phyloP scores from a whole-genome alignment of 2,888 invertebrate species.

The Sarcophaga carnaria region DNA sequence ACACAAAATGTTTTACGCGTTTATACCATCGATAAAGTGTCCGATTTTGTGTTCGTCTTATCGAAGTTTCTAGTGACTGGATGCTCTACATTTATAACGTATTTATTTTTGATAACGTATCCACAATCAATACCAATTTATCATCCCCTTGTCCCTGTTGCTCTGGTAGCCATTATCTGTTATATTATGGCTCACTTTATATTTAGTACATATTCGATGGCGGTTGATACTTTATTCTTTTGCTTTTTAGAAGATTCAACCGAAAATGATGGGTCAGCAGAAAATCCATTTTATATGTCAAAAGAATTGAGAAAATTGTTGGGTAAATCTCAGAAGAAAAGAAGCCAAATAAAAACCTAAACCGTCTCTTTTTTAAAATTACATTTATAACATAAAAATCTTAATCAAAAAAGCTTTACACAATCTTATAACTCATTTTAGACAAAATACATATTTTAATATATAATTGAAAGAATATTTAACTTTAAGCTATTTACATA shows the following conservation, averaged over 20 bases:
- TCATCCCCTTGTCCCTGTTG: conserved; percentile 91
- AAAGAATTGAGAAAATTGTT: conserved; percentile 94
- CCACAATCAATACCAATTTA: conserved; percentile 84
- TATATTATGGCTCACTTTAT: conserved; percentile 94
- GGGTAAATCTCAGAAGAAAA: conserved; percentile 83
- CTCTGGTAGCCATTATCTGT: conserved; percentile 90
- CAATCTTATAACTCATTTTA: too few relatives aligned
- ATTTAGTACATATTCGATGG: conserved; percentile 97
- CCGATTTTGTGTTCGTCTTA: conserved; percentile 94
- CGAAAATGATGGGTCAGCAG: conserved; percentile 94
- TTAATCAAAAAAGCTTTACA: too few relatives aligned
- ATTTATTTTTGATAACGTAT: conserved; percentile 86
- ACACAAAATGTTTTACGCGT: conserved; percentile 91
- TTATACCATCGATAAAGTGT: conserved; percentile 91
- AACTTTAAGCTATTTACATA: too few relatives aligned
- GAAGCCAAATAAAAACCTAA: background rate
- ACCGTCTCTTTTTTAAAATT: background rate
- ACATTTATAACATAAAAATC: background rate
- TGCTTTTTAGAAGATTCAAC: conserved; percentile 99
- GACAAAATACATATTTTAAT: too few relatives aligned
- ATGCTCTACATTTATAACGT: conserved; percentile 89
- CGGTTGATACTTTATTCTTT: conserved; percentile 97
- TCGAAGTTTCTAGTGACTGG: conserved; percentile 93
- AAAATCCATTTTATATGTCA: conserved; percentile 97
- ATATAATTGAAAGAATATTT: too few relatives aligned